Evolutionary conservation across 2,888 invertebrate species (phyloP).

Genomic region (Leptopterna dolabrata): DNA sequence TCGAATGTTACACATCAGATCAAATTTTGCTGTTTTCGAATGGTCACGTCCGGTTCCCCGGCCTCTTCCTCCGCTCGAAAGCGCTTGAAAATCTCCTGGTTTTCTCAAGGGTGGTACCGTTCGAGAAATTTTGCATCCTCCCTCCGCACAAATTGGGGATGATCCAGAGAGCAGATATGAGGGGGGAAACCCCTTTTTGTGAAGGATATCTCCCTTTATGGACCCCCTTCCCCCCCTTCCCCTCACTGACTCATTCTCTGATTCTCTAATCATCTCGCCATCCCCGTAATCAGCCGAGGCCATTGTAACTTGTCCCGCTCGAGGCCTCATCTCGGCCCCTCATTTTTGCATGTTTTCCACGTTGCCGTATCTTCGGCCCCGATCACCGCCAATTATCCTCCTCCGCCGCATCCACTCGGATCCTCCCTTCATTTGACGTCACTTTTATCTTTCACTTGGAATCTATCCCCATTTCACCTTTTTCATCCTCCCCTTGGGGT

Average conservation of each 20-base stretch:
- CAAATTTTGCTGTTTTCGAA: too few relatives aligned
- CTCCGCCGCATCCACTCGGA: background rate
- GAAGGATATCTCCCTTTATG: background rate
- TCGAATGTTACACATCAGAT: too few relatives aligned
- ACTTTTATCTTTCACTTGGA: background rate
- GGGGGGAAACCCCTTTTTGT: background rate
- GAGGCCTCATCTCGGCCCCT: background rate
- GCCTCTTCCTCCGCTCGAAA: too few relatives aligned
- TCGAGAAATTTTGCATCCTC: background rate
- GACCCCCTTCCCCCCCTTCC: background rate
- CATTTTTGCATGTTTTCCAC: constrained; percentile 11
- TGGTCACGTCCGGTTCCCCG: too few relatives aligned
- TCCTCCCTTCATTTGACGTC: background rate
- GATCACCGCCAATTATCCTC: constrained; percentile 2
- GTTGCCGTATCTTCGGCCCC: background rate
- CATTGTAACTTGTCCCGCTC: background rate
- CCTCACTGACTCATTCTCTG: background rate
- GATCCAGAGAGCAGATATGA: background rate
- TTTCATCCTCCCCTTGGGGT: background rate
- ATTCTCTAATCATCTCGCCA: background rate
- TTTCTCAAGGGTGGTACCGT: too few relatives aligned
- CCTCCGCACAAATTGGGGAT: background rate
- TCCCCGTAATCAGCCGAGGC: background rate
- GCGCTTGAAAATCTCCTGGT: too few relatives aligned
- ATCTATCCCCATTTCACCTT: background rate